A percentile compares a stretch with the other conserved stretches of the same genome.
phyloP scores from a whole-genome alignment of 2,888 invertebrate species.

The Tipula vernalis region DNA sequence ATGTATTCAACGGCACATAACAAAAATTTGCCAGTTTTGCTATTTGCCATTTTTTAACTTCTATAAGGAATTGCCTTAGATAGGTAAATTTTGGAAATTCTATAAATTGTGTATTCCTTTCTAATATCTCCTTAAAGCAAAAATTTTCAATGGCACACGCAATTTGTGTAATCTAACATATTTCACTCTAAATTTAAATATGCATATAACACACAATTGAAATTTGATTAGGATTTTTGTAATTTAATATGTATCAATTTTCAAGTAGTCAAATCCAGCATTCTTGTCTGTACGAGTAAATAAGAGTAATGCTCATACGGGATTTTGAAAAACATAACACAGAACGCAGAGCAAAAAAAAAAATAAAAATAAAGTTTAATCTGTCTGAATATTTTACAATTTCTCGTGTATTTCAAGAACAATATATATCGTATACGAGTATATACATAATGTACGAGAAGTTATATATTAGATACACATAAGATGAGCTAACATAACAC shows the following conservation, averaged over 20 bases:
- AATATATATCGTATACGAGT: neutral
- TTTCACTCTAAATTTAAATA: neutral
- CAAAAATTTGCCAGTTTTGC: no score
- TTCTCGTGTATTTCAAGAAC: neutral
- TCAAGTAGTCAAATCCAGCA: neutral
- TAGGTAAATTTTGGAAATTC: no score
- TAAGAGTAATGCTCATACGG: neutral
- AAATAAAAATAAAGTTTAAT: neutral
- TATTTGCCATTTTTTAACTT: no score
- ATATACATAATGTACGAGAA: neutral
- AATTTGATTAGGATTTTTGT: neutral
- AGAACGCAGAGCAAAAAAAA: neutral
- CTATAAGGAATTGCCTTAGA: no score
- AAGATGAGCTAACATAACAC: neutral
- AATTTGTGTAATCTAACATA: neutral
- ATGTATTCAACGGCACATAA: no score
- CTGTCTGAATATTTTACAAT: neutral
- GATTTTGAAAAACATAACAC: neutral
- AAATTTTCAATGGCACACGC: neutral
- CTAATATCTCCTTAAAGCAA: no score
- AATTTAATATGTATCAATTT: constrained; percentile 4
- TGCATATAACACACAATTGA: neutral
- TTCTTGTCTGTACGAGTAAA: neutral
- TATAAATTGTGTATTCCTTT: no score
- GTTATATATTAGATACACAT: neutral